These are phyloP conservation scores for Automeris io DNA, from an alignment of 2,888 invertebrate species.

Conservation along the genomic window DNA sequence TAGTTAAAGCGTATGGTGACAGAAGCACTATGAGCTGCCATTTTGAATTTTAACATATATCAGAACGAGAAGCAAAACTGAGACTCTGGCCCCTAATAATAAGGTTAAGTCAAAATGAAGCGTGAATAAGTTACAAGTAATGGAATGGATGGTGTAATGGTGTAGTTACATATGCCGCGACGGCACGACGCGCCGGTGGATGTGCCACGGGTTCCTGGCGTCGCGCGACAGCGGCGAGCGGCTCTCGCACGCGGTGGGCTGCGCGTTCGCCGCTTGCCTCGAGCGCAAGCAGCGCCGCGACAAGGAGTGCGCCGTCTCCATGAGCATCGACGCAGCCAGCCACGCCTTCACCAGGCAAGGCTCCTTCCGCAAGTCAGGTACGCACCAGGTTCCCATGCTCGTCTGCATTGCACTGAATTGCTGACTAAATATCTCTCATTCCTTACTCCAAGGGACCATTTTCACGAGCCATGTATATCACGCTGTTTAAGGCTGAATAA, in stretches of 20 bases:
- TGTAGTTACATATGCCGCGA: constrained; percentile 98
- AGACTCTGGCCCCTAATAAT: too few relatives aligned
- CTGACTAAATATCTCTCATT: too few relatives aligned
- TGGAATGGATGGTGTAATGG: not conserved
- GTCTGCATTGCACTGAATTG: too few relatives aligned
- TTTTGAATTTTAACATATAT: too few relatives aligned
- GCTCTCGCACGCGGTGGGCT: constrained; percentile 98
- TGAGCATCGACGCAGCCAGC: constrained; percentile 93
- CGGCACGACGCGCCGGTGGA: constrained; percentile 98
- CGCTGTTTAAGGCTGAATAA: too few relatives aligned
- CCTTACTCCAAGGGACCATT: too few relatives aligned
- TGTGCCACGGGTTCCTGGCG: constrained; percentile 99
- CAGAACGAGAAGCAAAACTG: too few relatives aligned
- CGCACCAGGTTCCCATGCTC: constrained; percentile 9
- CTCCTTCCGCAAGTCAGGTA: constrained; percentile 88
- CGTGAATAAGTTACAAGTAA: too few relatives aligned
- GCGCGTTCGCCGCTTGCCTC: constrained; percentile 98
- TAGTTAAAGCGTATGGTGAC: too few relatives aligned
- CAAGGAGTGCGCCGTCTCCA: constrained; percentile 95
- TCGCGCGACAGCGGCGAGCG: constrained; percentile 97
- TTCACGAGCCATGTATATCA: too few relatives aligned
- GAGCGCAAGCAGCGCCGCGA: constrained; percentile 98
- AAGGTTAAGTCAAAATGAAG: too few relatives aligned
- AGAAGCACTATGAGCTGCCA: too few relatives aligned
- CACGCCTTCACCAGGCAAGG: constrained; percentile 95